Base-by-base conservation (phyloP, 2,113 vertebrate species). In the Otus sunia region DNA sequence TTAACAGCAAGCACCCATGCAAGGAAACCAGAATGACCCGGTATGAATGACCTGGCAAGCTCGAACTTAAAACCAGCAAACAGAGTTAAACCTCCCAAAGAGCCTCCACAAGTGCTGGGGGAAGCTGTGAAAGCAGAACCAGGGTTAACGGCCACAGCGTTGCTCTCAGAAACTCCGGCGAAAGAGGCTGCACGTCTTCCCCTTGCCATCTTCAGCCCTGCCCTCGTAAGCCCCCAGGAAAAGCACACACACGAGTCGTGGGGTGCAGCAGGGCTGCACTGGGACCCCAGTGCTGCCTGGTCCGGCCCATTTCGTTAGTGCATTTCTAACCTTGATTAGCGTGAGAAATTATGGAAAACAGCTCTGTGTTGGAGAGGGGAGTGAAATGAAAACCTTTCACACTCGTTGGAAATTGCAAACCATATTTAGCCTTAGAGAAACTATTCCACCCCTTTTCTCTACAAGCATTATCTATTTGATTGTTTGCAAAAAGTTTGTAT, bases 81-180 rank as follows among this genome's bases (percentile, higher is more conserved):
- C 45, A 71, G 67, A 26, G 25, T 8, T 15, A 56, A 62, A 43
- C 4, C 21, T 75, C 49, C 21, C 50, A 9, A 3, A 10, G 49
- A 49, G 56, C 59, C 47, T 47, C n/a, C 41, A 2, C 29, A 30
- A 15, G 19, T 1, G 1, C 6, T 1, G 4, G 66, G 27, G 60
- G 67, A 91, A 92, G 95, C 45, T 25, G 75, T 30, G 58, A 80
- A 94, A 93, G 92, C 92, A 96, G 94, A 94, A 88, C 55, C 29
- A 16, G 63, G 67, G 17, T 18, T 13, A 60, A 58, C 5, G 32
- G 78, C 20, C 67, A 8, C 47, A 7, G 50, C 3, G 6, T 2
- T 34, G 58, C 47, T 43, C 34, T 21, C 11, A 6, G 12, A 26
- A 37, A 4, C 7, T 2, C n/a, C 6, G 3, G 43, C 3, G 1